Base-by-base conservation (phyloP, 2,797 vertebrate genomes). In the Poliocrania exsul region DNA sequence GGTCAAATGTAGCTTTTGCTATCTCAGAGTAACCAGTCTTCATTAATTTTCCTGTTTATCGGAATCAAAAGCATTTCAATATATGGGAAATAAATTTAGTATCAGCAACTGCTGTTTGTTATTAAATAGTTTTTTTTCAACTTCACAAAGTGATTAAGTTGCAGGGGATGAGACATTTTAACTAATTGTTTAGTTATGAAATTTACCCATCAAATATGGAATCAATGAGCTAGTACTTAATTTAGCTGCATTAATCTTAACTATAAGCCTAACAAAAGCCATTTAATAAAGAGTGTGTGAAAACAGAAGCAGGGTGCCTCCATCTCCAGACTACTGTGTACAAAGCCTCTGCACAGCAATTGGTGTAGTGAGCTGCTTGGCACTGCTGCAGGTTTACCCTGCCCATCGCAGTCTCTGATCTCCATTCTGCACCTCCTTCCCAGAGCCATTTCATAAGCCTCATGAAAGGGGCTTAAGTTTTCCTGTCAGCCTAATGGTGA, bases 221-320 rank as follows among this genome's bases (percentile, higher is more conserved):
- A 31, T 53, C 69, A 82, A 18, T 61, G 54, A 88, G 42, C 58
- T 88, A 38, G 73, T 95, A 51, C 54, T 94, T 86, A 19, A 61
- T 5, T 88, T 67, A 90, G 42, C 50, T 94, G 86, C 70, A 69
- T 88, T 94, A 78, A 67, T 94, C 77, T 94, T 92, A 90, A 88
- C 58, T 79, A 65, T 79, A 86, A 79, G n/a, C 31, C 66, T 56
- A 61, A 86, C 42, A 92, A 95, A 92, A 81, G 62, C 53, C 14
- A 14, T 86, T 93, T 92, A 81, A 86, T 90, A 72, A 93, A 75
- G 40, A 71, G 19, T 4, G 54, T 92, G 65, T 92, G 73, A 83
- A 83, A 95, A 93, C 31, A 92, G 73, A 96, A 84, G 73, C 83
- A 61, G 86, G 66, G 77, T 90, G 73, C 82, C 86, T 92, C 61